Evolutionary conservation across 2,888 invertebrate genomes (phyloP), one percentile per base, ranked within the genome.

Genomic region (Acholoe squamosa): DNA sequence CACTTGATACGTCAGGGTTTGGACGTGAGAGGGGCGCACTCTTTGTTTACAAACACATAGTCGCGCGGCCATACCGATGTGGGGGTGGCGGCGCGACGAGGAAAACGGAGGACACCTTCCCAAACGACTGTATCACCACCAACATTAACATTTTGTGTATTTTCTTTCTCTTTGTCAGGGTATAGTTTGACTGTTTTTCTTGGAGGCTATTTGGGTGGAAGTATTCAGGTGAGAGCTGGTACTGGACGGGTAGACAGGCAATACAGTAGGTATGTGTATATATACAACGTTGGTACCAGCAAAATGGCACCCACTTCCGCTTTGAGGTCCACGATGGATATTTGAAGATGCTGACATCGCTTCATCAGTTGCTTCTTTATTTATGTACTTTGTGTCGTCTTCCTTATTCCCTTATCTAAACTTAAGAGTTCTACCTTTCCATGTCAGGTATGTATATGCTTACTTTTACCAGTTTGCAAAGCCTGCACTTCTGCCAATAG

Each of bases 151-250:
- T 84, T 51, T 43, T 84, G 84, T 84, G 84, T 84, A 84, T 84
- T 84, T 84, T 84, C 84, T 43, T 84, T 84, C n/a, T 34, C 84
- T 84, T 84, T 84, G 84, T 84, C n/a, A 1, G 51, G 84, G 51
- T 84, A 43, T 84, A 33, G 22, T 34, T 33, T 84, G 51, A 28
- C 51, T 84, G 84, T 84, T 84, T 84, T 84, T 51, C 84, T 43
- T 34, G 84, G 84, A 14, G n/a, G 71, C 25, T 71, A 71, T 71
- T 71, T 71, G 28, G 71, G 31, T 28, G 28, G n/a, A n/a, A 19
- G 71, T 28, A 71, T 71, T 22, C 71, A 71, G 71, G 71, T 71
- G 71, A 71, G 71, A 28, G 16, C 25, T 28, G 71, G 61, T 61
- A 71, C 71, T 25, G 28, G 71, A 25, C 71, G 25, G 71, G 71